A percentile compares a stretch with the other conserved stretches of the same genome.
Conservation (phyloP, 2,113 vertebrate species). For the Sigmodon hispidus region DNA sequence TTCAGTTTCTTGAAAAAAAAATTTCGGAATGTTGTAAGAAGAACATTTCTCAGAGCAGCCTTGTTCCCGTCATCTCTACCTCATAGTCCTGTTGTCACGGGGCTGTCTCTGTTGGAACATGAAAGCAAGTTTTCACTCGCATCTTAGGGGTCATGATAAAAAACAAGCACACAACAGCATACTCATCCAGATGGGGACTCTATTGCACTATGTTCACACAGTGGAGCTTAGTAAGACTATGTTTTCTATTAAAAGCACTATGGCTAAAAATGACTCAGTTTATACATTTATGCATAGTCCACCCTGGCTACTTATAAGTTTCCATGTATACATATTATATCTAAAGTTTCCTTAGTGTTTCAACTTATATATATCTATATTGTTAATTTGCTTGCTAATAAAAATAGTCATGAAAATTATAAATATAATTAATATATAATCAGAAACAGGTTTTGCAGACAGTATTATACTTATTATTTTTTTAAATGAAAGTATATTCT, state of each 20-base stretch:
- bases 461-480: background rate
- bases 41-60: no score
- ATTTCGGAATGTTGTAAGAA: background rate
- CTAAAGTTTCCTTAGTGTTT: background rate
- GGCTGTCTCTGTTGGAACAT: background rate
- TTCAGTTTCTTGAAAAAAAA: background rate
- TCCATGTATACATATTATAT: background rate
- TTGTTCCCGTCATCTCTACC: background rate
- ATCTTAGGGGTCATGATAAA: background rate
- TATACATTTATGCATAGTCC: background rate
- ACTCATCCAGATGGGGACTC: background rate
- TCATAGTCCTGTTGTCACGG: background rate
- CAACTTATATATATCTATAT: background rate
- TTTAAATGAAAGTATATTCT: background rate
- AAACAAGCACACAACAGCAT: no score
- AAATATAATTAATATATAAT: background rate
- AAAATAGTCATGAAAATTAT: background rate
- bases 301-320: background rate
- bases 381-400: background rate
- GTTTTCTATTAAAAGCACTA: background rate
- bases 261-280: background rate
- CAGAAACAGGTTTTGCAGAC: background rate
- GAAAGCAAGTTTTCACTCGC: background rate
- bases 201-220: background rate
- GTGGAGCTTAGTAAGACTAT: background rate